phyloP scores from a whole-genome alignment of 2,113 vertebrate species.

The Phainopepla nitens region DNA sequence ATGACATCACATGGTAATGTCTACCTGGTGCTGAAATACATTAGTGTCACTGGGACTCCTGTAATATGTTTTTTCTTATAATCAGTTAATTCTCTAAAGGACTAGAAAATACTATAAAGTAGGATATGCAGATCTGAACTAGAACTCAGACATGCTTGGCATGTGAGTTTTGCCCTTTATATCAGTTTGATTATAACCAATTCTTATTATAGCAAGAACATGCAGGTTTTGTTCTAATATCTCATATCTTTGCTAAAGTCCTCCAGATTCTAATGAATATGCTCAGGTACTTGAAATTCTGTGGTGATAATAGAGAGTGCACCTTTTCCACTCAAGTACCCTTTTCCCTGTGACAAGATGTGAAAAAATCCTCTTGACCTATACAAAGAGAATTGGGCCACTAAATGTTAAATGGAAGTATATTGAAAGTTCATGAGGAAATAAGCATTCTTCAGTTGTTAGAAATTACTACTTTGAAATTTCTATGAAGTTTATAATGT shows the following conservation, averaged over 20 bases:
- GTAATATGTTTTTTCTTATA: not conserved
- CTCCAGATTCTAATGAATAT: slow-evolving; percentile 6
- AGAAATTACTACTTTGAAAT: not conserved
- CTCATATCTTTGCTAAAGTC: not conserved
- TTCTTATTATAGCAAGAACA: not conserved
- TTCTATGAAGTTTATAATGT: not conserved
- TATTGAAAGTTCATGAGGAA: not conserved
- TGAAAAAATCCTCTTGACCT: slow-evolving; percentile 42
- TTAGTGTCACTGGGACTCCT: not conserved
- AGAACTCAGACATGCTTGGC: not conserved
- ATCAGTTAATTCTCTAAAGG: not conserved
- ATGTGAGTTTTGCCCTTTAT: not conserved
- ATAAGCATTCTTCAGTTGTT: not conserved
- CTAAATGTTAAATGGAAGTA: slow-evolving; percentile 25
- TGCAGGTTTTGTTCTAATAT: not conserved
- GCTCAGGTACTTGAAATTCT: slow-evolving; percentile 14
- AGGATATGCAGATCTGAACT: not conserved
- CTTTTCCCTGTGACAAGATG: slow-evolving; percentile 1
- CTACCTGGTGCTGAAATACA: not conserved
- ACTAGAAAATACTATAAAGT: not conserved
- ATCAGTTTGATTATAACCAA: not conserved
- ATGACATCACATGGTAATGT: not conserved
- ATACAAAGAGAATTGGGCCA: slow-evolving; percentile 11
- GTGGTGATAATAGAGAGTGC: not conserved
- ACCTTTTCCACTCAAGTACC: slow-evolving; percentile 31